phyloP scores from a whole-genome alignment of 2,113 vertebrate species.

The Hystrix brachyura region DNA sequence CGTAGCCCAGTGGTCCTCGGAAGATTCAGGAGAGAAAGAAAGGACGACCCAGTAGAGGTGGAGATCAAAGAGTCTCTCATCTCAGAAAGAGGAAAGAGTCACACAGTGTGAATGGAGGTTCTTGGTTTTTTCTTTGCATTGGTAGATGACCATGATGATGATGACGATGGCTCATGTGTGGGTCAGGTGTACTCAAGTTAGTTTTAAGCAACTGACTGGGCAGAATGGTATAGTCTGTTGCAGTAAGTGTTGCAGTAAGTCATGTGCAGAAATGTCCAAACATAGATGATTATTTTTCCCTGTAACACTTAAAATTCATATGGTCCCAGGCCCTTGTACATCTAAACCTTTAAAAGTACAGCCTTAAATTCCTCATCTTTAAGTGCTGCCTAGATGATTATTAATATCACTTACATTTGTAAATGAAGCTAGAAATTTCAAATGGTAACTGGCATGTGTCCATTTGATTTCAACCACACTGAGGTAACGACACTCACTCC shows the following conservation, averaged over 20 bases:
- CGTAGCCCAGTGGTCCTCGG: neutral
- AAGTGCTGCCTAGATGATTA: neutral
- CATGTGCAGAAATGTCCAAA: neutral
- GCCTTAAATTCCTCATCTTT: neutral
- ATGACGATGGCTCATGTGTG: neutral
- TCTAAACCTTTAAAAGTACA: neutral
- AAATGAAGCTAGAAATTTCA: constrained; percentile 1
- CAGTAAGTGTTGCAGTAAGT: neutral
- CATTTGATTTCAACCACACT: neutral
- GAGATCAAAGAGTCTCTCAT: neutral
- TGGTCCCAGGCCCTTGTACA: neutral
- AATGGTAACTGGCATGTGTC: neutral
- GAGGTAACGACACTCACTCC: neutral
- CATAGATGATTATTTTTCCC: neutral
- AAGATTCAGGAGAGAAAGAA: neutral
- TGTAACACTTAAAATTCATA: neutral
- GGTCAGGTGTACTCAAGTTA: neutral
- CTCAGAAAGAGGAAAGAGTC: neutral
- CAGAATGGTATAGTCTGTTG: neutral
- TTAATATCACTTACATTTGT: neutral
- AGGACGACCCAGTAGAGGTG: neutral
- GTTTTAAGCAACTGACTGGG: neutral
- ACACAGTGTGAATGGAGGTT: neutral
- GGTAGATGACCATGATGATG: neutral
- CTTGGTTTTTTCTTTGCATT: neutral